A percentile compares a stretch with the other conserved stretches of the same genome.
These are phyloP conservation scores for Pheosia gnoma DNA, from an alignment of 2,888 invertebrate species.

Conservation along the genomic window DNA sequence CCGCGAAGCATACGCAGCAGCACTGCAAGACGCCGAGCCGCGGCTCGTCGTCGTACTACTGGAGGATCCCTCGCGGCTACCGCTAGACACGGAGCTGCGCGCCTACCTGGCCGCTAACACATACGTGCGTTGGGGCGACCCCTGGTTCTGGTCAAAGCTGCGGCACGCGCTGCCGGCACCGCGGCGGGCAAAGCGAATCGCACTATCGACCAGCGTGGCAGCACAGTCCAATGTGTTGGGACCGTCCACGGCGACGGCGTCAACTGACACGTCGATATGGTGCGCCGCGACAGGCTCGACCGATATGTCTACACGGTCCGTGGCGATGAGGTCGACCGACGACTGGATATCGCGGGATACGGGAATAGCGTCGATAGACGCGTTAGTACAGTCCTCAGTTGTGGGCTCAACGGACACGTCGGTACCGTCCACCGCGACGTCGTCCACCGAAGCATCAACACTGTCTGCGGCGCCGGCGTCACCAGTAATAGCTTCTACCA, in stretches of 20 bases:
- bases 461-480: not conserved
- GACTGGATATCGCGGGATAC: not conserved
- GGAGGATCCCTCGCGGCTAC: constrained; percentile 65
- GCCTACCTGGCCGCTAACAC: constrained; percentile 89
- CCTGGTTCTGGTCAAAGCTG: constrained; percentile 92
- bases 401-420: not conserved
- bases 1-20: constrained; percentile 81
- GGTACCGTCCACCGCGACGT: not conserved
- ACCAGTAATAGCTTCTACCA: too few relatives aligned
- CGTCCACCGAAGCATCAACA: not conserved
- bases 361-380: not conserved
- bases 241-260: not conserved
- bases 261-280: not conserved
- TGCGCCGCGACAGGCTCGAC: not conserved
- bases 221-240: too few relatives aligned
- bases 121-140: constrained; percentile 91
- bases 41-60: constrained; percentile 89
- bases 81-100: constrained; percentile 85
- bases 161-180: constrained; percentile 85
- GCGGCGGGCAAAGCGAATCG: not conserved
- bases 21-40: constrained; percentile 77
- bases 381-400: not conserved
- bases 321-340: not conserved
- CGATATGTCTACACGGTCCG: not conserved
- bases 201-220: not conserved